These are phyloP conservation scores for Bubalus kerabau DNA, from an alignment of 2,113 vertebrate genomes.

Conservation along the genomic window DNA sequence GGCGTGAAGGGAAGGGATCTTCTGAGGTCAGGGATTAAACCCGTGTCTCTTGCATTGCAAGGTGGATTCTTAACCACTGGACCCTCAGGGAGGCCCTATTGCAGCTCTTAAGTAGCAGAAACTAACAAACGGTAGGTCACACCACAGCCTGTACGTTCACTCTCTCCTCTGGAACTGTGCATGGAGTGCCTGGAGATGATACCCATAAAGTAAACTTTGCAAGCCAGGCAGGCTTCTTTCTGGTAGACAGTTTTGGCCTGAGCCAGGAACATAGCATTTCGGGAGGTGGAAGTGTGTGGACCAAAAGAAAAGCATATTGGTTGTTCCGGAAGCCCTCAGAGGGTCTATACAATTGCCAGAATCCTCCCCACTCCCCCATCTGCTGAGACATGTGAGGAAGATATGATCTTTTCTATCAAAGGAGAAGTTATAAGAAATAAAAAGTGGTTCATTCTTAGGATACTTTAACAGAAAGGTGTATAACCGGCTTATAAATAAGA, in stretches of 20 bases:
- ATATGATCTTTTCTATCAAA: not conserved
- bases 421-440: not conserved
- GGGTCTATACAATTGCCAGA: not conserved
- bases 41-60: not conserved
- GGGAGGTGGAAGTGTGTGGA: not conserved
- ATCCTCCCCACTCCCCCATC: too few relatives aligned
- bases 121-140: not conserved
- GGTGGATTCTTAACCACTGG: not conserved
- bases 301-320: not conserved
- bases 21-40: not conserved
- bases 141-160: not conserved
- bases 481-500: not conserved
- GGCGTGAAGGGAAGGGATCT: not conserved
- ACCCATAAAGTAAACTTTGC: not conserved
- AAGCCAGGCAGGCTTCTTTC: not conserved
- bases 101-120: not conserved
- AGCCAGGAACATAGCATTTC: not conserved
- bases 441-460: not conserved
- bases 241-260: not conserved
- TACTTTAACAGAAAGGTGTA: too few relatives aligned
- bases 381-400: not conserved
- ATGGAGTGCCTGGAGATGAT: not conserved
- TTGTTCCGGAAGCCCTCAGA: too few relatives aligned
- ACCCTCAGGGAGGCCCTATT: not conserved
- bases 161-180: not conserved